These are phyloP conservation scores for Phoxinus dragarum DNA, from an alignment of 2,797 vertebrate species.

Conservation along the genomic window DNA sequence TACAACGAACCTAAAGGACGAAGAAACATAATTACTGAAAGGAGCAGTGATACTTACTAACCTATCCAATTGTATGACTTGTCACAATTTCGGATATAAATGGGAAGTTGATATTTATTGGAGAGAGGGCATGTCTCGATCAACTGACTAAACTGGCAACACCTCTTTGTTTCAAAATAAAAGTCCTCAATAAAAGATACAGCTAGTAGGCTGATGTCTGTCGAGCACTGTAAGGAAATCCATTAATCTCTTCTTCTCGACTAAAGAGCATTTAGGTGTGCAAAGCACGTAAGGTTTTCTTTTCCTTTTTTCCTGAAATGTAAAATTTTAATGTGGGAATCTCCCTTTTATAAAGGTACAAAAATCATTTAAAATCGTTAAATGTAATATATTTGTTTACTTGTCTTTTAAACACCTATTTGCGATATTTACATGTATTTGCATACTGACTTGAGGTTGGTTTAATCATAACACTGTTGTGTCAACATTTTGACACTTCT, in stretches of 20 bases:
- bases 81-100: background rate
- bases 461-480: background rate
- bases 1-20: background rate
- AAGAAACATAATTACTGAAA: background rate
- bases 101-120: background rate
- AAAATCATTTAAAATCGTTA: background rate
- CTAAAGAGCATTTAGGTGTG: background rate
- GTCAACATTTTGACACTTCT: background rate
- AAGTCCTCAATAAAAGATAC: background rate
- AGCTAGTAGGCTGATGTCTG: rapidly evolving
- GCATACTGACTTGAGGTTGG: background rate
- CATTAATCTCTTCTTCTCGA: too few relatives aligned
- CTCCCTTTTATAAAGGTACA: background rate
- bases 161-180: slow-evolving; percentile 25
- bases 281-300: background rate
- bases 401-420: background rate
- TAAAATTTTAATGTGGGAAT: background rate
- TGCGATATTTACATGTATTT: background rate
- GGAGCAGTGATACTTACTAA: background rate
- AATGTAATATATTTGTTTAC: background rate
- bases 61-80: background rate
- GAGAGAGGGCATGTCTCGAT: background rate
- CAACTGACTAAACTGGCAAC: background rate
- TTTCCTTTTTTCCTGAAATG: background rate
- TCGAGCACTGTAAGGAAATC: too few relatives aligned